Evolutionary conservation across 2,888 invertebrate genomes (phyloP), one percentile per base, ranked within the genome.

Genomic region (Hirtodrosophila histrioides): DNA sequence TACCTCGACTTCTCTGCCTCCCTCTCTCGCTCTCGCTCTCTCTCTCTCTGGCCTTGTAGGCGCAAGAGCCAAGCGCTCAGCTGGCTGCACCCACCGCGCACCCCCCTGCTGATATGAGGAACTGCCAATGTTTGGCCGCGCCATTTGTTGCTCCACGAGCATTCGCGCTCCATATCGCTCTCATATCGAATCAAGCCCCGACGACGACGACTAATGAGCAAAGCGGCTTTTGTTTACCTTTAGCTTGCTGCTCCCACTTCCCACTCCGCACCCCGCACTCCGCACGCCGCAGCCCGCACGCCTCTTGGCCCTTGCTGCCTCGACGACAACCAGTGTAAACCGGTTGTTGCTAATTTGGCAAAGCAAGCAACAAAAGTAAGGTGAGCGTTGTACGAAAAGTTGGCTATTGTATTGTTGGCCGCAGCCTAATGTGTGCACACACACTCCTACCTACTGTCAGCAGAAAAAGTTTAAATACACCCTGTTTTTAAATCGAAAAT

Each of bases 311-410:
- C 61, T 62, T 57, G 46, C 51, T 43, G 40, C 60, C 27, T 40
- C 40, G 36, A 51, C 55, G 54, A 39, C 64, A 63, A 58, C 54
- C 67, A 68, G 50, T 53, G 72, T 60, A 77, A 81, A 81, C 81
- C 74, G 85, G 81, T 81, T 86, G 50, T 80, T 69, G 81, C 71
- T 74, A 74, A 86, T 81, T 84, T 86, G 70, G 74, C 87, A 73
- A 80, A 68, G 68, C 46, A 49, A 53, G 61, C 43, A 75, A 62
- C 56, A 58, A 27, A 37, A 39, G 12, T 60, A 48, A 49, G 50
- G 41, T 46, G 55, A 50, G 61, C 39, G 57, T 63, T 61, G 62
- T 60, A 33, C 48, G 37, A 43, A 61, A 58, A 36, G 46, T 62
- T 35, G 54, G 41, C 72, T 72, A 24, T 61, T 75, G 60, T 56